A percentile compares a stretch with the other conserved stretches of the same genome.
These are phyloP conservation scores for Echinarachnius parma DNA, from an alignment of 53 echinoderm and acorn worm genomes.

Conservation along the genomic window DNA sequence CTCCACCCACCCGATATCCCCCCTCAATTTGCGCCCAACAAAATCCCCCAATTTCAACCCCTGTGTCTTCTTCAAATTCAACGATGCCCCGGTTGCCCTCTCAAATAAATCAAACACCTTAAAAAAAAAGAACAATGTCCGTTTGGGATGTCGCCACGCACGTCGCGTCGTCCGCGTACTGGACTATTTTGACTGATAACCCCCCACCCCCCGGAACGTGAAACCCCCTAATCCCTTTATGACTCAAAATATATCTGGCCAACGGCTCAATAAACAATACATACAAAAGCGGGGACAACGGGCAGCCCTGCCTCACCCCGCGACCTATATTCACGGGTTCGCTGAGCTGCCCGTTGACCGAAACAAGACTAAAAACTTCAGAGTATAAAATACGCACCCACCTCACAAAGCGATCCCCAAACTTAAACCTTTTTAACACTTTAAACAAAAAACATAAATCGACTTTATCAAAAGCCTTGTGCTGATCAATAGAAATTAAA, in stretches of 20 bases:
- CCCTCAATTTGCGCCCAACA: too few species aligned
- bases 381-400: constrained; percentile 47
- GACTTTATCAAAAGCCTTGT: constrained; percentile 60
- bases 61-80: constrained; percentile 30
- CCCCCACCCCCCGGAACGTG: constrained; percentile 21
- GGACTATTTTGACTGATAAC: constrained; percentile 9
- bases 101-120: constrained; percentile 10
- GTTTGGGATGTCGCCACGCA: constrained; percentile 12
- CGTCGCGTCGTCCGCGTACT: constrained; percentile 43
- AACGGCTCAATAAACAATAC: constrained; percentile 36
- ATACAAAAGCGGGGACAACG: constrained; percentile 12
- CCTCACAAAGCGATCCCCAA: constrained; percentile 23
- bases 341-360: too few species aligned
- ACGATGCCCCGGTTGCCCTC: constrained; percentile 13
- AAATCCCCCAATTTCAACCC: constrained; percentile 32
- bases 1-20: too few species aligned
- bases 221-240: constrained; percentile 14
- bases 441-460: constrained; percentile 35
- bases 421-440: constrained; percentile 22
- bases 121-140: constrained; percentile 24
- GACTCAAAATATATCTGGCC: not conserved
- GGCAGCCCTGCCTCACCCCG: constrained; percentile 23
- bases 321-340: too few species aligned
- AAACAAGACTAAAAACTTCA: constrained; percentile 30
- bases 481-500: constrained; percentile 46